Conservation (phyloP, 2,113 vertebrate genomes). For the Theristicus caerulescens region DNA sequence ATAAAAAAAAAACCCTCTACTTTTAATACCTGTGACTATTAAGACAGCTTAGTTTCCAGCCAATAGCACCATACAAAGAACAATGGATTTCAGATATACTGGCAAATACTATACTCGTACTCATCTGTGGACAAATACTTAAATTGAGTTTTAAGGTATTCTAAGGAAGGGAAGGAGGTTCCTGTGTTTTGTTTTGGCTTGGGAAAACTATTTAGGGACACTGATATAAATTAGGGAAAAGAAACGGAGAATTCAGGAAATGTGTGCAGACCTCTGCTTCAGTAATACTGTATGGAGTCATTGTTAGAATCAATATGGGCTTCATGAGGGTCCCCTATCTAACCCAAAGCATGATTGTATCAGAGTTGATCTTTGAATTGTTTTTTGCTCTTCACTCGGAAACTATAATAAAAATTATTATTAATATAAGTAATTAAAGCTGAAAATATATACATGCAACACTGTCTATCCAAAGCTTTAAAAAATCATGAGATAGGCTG, state of each 20-base stretch:
- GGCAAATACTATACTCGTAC: not conserved
- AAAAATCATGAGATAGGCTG: not conserved
- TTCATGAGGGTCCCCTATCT: not conserved
- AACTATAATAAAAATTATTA: not conserved
- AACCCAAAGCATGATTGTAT: not conserved
- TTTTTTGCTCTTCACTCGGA: not conserved
- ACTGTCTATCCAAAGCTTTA: not conserved
- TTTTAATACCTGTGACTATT: conserved; percentile 18
- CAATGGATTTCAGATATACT: not conserved
- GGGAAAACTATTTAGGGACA: not conserved
- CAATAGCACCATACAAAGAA: not conserved
- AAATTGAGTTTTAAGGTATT: not conserved
- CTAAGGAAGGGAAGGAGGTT: not conserved
- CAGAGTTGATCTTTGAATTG: not conserved
- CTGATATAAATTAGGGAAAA: not conserved
- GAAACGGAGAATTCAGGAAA: not conserved
- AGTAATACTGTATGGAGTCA: not conserved
- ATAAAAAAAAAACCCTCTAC: not conserved
- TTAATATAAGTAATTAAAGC: not conserved
- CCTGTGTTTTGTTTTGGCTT: not conserved
- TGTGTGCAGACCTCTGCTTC: not conserved
- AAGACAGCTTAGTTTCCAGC: not conserved
- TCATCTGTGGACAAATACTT: not conserved
- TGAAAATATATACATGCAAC: not conserved
- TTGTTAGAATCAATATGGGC: not conserved